phyloP scores from a whole-genome alignment of 1,140 invertebrate genomes.

The Trichonephila clavipes region DNA sequence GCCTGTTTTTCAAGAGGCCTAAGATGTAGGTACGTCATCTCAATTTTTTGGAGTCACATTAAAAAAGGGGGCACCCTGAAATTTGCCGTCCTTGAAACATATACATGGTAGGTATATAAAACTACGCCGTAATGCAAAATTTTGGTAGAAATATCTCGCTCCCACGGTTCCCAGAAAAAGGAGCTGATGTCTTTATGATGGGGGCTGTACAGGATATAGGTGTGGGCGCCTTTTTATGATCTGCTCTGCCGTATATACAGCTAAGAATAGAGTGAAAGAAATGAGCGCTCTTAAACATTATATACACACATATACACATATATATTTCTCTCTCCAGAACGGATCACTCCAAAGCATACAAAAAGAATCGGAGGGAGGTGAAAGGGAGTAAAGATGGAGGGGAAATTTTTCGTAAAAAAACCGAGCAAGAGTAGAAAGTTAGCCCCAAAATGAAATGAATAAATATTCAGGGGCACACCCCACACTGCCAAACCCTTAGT shows the following conservation, averaged over 20 bases:
- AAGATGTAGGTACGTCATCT: slow-evolving; percentile 24
- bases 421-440: slow-evolving; percentile 29
- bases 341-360: slow-evolving; percentile 61
- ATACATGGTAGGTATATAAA: slow-evolving; percentile 8
- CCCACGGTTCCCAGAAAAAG: slow-evolving; percentile 63
- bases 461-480: slow-evolving; percentile 73
- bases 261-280: slow-evolving; percentile 62
- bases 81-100: slow-evolving; percentile 20
- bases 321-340: slow-evolving; percentile 45
- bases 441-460: slow-evolving; percentile 73
- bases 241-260: slow-evolving; percentile 28
- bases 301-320: slow-evolving; percentile 58
- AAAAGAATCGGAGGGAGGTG: slow-evolving; percentile 45
- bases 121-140: slow-evolving; percentile 33
- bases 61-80: slow-evolving; percentile 27
- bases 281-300: slow-evolving; percentile 72
- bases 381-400: not conserved
- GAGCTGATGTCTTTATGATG: slow-evolving; percentile 73
- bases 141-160: slow-evolving; percentile 28
- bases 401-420: slow-evolving; percentile 34
- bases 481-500: slow-evolving; percentile 55
- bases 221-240: slow-evolving; percentile 74
- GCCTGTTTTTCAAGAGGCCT: slow-evolving; percentile 32
- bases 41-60: slow-evolving; percentile 23
- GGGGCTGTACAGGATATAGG: slow-evolving; percentile 52